A percentile compares a stretch with the other conserved stretches of the same genome.
Conservation (phyloP, 2,113 vertebrate species). For the Taxidea taxus region DNA sequence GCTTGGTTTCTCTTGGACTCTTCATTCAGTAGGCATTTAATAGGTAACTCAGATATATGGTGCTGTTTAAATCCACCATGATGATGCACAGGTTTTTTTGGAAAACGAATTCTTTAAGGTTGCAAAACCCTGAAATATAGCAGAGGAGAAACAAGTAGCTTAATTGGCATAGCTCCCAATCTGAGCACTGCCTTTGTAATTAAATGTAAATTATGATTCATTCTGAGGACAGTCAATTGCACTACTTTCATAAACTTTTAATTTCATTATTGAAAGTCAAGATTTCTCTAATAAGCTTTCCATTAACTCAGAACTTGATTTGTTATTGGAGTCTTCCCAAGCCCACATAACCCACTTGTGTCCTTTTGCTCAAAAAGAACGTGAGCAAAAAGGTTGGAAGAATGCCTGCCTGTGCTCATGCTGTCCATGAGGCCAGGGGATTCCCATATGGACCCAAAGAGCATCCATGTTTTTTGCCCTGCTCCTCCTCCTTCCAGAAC, state of each 20-base stretch:
- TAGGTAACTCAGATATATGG: neutral
- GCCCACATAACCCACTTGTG: neutral
- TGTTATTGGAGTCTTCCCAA: slow-evolving; percentile 64
- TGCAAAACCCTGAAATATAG: slow-evolving; percentile 25
- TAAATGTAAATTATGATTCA: slow-evolving; percentile 72
- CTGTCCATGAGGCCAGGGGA: slow-evolving; percentile 61
- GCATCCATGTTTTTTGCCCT: neutral
- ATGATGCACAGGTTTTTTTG: neutral
- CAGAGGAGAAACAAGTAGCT: neutral
- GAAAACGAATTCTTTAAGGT: neutral
- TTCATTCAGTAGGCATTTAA: neutral
- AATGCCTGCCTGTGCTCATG: neutral
- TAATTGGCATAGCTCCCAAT: slow-evolving; percentile 51
- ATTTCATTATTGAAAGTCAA: slow-evolving; percentile 74
- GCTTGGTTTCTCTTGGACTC: neutral
- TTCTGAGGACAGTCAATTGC: slow-evolving; percentile 46
- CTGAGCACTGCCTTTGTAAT: slow-evolving; percentile 68
- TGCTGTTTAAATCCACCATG: neutral
- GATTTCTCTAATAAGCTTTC: slow-evolving; percentile 73
- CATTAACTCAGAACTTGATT: slow-evolving; percentile 68
- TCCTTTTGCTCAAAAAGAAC: slow-evolving; percentile 55
- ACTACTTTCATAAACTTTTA: slow-evolving; percentile 65
- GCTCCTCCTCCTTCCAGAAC: neutral
- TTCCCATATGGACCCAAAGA: neutral
- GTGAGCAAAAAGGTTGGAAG: slow-evolving; percentile 33